Base-by-base conservation (phyloP, 2,888 invertebrate species). In the Amiota communis region DNA sequence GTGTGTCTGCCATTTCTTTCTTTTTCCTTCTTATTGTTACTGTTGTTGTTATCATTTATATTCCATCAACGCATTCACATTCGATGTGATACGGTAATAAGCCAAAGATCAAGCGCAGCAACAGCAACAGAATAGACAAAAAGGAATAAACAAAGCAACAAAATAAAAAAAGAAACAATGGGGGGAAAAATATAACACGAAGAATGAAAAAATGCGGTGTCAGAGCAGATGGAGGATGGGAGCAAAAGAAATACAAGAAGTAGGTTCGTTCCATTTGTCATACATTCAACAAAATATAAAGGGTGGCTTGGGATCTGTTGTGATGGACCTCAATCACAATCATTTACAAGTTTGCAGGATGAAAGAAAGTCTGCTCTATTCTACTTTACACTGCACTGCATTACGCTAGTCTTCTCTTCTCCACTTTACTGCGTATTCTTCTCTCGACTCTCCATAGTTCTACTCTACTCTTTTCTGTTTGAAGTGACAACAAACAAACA, bases 51-150 rank as follows among this genome's bases (percentile, higher is more conserved):
- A 70, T 71, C 76, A 78, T 82, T 79, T 72, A 77, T 78, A 79
- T 78, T 78, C 81, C 73, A 70, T 75, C 77, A 80, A 82, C 83
- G 81, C 78, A 78, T 77, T 82, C 84, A 77, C 75, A 78, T 15
- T 81, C 80, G 82, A 81, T 82, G 83, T 84, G 84, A 85, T 86
- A 86, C 83, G 85, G 83, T 86, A 87, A 87, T 87, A 87, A 86
- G 86, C 82, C 82, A 86, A 86, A 87, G 87, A 87, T 87, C 83
- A 85, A 85, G 84, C 81, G 80, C 78, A 46, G 74, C 77, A 81
- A 85, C 80, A 80, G 82, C 63, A 74, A 76, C 77, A 72, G 47
- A 57, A 70, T 46, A 57, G 46, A 20, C 49, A 48, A 70, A 71
- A 71, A 61, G 13, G 1, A 12, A 20, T 10, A 36, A 56, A 53